Evolutionary conservation across 2,888 invertebrate genomes (phyloP).

Genomic region (Noctua fimbriata): DNA sequence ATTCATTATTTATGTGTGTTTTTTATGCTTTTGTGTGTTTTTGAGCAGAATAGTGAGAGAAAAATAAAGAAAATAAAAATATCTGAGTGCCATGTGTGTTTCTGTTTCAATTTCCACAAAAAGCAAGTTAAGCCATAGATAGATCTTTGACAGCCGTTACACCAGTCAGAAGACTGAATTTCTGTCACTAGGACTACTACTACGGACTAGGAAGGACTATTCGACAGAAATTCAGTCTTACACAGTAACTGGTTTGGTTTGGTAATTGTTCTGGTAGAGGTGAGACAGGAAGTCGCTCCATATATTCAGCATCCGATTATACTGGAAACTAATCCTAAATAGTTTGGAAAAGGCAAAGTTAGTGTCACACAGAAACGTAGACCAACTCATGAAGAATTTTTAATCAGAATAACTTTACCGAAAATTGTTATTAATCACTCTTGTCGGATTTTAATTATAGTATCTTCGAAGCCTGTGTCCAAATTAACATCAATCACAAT

Average conservation of each 20-base stretch:
- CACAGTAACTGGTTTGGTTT: not conserved
- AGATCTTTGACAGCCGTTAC: not conserved
- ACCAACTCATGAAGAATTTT: not conserved
- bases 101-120: not conserved
- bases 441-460: not conserved
- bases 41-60: not conserved
- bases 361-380: not conserved
- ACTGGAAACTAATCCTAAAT: not conserved
- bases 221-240: not conserved
- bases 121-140: not conserved
- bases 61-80: not conserved
- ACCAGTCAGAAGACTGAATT: not conserved
- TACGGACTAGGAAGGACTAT: no score
- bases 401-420: not conserved
- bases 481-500: slow-evolving; percentile 2
- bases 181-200: no score
- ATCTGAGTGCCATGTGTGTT: not conserved
- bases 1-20: slow-evolving; percentile 12
- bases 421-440: no score
- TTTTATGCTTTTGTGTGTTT: not conserved
- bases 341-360: not conserved
- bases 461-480: not conserved
- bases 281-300: not conserved
- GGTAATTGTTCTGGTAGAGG: not conserved
- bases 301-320: not conserved